Conservation (phyloP, 2,797 vertebrate species). For the Gadopsis marmoratus region DNA sequence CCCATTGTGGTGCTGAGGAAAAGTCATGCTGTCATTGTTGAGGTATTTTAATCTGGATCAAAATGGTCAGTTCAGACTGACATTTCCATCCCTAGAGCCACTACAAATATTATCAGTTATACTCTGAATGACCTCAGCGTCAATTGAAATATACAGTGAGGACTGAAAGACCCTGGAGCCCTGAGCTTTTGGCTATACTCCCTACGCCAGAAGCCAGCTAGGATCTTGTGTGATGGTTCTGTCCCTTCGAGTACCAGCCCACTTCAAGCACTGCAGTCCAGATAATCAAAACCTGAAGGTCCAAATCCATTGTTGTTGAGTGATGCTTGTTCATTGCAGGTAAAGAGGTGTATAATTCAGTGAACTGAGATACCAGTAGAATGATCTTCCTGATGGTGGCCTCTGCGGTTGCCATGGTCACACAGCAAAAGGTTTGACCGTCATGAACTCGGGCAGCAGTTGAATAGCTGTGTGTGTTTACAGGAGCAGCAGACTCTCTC, state of each 20-base stretch:
- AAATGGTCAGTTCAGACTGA: no score
- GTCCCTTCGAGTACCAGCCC: neutral
- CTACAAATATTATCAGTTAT: no score
- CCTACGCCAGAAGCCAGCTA: neutral
- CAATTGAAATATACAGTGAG: no score
- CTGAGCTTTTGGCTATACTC: no score
- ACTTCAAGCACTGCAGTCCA: neutral
- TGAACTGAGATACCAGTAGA: no score
- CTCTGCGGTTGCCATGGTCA: constrained; percentile 1
- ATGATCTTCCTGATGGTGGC: neutral
- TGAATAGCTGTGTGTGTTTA: neutral
- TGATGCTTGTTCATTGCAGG: constrained; percentile 3
- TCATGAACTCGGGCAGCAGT: constrained; percentile 2
- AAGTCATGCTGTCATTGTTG: no score
- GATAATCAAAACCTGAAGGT: neutral
- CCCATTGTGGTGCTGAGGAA: no score
- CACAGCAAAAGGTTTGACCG: neutral
- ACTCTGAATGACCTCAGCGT: no score
- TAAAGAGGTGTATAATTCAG: neutral
- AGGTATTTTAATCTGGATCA: no score
- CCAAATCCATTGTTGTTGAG: neutral
- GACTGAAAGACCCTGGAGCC: no score
- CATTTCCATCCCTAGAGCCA: no score
- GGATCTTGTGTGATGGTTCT: neutral
- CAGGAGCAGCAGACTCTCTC: neutral